Evolutionary conservation across 2,113 vertebrate species (phyloP).

Genomic region (Heterotis niloticus): DNA sequence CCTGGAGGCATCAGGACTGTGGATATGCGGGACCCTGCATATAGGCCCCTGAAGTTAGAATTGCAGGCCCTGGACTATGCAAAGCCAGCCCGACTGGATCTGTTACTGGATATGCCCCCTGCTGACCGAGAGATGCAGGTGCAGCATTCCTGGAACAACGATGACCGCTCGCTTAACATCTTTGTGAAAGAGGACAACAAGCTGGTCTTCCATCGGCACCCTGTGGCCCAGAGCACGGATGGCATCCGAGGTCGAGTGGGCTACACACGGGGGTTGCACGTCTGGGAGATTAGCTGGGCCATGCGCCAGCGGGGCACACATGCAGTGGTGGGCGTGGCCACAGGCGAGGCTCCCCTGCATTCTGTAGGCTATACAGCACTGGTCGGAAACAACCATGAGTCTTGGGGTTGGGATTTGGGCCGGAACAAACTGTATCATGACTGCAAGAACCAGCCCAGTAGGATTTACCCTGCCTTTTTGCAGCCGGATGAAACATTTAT

Average conservation of each 20-base stretch:
- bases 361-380: conserved; percentile 93
- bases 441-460: conserved; percentile 88
- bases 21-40: conserved; percentile 90
- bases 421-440: conserved; percentile 96
- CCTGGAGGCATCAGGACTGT: conserved; percentile 95
- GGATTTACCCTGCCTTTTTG: conserved; percentile 87
- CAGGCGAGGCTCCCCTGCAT: conserved; percentile 82
- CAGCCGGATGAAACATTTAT: conserved; percentile 93
- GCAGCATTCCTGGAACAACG: conserved; percentile 91
- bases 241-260: conserved; percentile 88
- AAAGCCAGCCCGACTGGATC: conserved; percentile 87
- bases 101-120: conserved; percentile 91
- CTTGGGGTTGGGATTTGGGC: conserved; percentile 98
- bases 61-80: conserved; percentile 87
- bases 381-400: conserved; percentile 88
- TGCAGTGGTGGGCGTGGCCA: conserved; percentile 89
- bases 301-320: conserved; percentile 94
- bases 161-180: conserved; percentile 92
- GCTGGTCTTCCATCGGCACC: conserved; percentile 92
- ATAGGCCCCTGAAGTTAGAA: conserved; percentile 85
- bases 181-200: conserved; percentile 97
- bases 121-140: conserved; percentile 75
- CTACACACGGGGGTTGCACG: conserved; percentile 88
- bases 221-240: conserved; percentile 96
- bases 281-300: conserved; percentile 98